Evolutionary conservation across 2,797 vertebrate species (phyloP).

Genomic region (Gymnopithys bicolor): DNA sequence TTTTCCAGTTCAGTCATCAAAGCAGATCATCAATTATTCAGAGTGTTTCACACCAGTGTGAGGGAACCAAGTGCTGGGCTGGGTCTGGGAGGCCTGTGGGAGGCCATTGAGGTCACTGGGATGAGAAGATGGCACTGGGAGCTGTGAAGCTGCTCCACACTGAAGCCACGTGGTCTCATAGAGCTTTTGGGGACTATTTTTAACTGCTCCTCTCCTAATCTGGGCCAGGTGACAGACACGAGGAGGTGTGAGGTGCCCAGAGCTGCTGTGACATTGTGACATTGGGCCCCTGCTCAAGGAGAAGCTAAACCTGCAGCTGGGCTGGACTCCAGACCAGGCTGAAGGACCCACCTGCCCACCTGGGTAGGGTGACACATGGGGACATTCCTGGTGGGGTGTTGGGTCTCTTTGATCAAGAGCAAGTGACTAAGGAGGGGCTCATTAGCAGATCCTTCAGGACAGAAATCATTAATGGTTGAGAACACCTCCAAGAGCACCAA

Average conservation of each 20-base stretch:
- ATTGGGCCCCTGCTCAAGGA: not conserved
- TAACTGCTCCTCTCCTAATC: not conserved
- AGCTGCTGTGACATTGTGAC: not conserved
- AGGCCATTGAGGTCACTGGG: not conserved
- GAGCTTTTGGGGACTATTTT: not conserved
- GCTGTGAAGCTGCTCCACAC: not conserved
- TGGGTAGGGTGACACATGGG: not conserved
- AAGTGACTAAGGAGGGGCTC: not conserved
- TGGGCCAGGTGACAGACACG: not conserved
- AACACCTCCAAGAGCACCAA: not conserved
- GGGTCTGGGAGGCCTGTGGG: not conserved
- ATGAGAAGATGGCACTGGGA: not conserved
- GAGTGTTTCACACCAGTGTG: not conserved
- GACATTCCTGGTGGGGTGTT: not conserved
- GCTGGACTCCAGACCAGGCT: not conserved
- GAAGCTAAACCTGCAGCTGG: not conserved
- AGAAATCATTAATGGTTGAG: not conserved
- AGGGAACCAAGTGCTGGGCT: not conserved
- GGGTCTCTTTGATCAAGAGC: not conserved
- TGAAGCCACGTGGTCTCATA: not conserved
- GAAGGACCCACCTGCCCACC: not conserved
- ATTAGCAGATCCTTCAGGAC: not conserved
- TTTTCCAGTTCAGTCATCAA: slow-evolving; percentile 1
- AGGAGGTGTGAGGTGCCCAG: not conserved
- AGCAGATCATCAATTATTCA: slow-evolving; percentile 20